Percentiles rank a stretch among this genome's conserved stretches.
Conservation (phyloP, 2,113 vertebrate genomes). For the Austrofundulus limnaeus region DNA sequence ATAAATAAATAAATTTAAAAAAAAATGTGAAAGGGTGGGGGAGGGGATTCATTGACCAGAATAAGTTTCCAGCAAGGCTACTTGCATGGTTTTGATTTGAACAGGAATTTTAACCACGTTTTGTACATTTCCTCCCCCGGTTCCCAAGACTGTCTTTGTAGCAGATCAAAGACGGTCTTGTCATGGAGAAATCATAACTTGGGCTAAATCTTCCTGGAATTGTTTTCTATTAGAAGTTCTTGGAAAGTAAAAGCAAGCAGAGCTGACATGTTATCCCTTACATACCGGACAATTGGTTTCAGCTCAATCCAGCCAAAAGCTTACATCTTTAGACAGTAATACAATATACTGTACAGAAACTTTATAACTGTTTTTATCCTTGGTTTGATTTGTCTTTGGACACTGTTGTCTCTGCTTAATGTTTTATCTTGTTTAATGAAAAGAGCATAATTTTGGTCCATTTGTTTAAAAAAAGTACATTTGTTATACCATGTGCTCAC, state of each 20-base stretch:
- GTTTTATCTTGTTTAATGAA: background rate
- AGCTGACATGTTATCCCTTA: slow-evolving; percentile 4
- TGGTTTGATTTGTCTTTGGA: background rate
- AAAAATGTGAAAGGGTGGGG: no score
- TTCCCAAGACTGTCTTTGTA: slow-evolving; percentile 9
- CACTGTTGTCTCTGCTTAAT: background rate
- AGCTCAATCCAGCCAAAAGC: background rate
- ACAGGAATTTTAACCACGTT: slow-evolving; percentile 36
- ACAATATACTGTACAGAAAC: background rate
- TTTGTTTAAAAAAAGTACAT: background rate
- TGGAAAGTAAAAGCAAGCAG: slow-evolving; percentile 15
- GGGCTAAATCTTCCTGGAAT: slow-evolving; percentile 9
- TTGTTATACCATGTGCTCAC: background rate
- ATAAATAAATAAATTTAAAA: no score
- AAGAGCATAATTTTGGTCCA: background rate
- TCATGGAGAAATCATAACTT: slow-evolving; percentile 1
- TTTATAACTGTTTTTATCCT: background rate
- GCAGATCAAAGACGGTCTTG: slow-evolving; percentile 7
- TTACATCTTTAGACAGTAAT: background rate
- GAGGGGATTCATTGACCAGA: slow-evolving; percentile 16
- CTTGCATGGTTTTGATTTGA: slow-evolving; percentile 40
- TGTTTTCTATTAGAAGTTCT: slow-evolving; percentile 20
- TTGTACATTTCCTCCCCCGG: slow-evolving; percentile 13
- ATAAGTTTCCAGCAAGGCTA: slow-evolving; percentile 20
- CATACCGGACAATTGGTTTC: background rate